Evolutionary conservation across 2,113 vertebrate genomes (phyloP).

Genomic region (Centropristis striata): DNA sequence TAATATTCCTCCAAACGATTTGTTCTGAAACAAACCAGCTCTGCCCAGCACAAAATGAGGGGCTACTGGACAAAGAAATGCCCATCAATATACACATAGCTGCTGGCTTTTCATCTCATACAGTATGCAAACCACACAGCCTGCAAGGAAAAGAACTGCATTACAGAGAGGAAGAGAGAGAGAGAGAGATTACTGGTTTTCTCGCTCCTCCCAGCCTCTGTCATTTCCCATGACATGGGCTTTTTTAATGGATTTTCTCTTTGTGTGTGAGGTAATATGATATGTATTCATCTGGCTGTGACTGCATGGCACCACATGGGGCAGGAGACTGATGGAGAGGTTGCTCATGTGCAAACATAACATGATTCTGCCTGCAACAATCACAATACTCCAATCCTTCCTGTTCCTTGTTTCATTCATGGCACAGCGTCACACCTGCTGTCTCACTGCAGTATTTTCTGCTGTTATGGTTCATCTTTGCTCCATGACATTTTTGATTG

Average conservation of each 20-base stretch:
- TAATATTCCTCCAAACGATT: slow-evolving; percentile 41
- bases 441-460: not conserved
- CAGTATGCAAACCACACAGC: slow-evolving; percentile 3
- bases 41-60: slow-evolving; percentile 7
- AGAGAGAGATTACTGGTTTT: slow-evolving; percentile 19
- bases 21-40: slow-evolving; percentile 28
- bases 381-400: slow-evolving; percentile 18
- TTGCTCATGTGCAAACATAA: slow-evolving; percentile 58
- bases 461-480: not conserved
- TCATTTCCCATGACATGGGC: slow-evolving; percentile 60
- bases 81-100: slow-evolving; percentile 11
- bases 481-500: not conserved
- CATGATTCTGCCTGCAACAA: slow-evolving; percentile 33
- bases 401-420: slow-evolving; percentile 19
- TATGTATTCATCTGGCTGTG: slow-evolving; percentile 54
- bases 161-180: not conserved
- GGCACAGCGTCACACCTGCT: not conserved
- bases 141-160: slow-evolving; percentile 11
- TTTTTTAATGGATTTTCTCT: slow-evolving; percentile 70
- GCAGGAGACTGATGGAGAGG: slow-evolving; percentile 21
- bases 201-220: slow-evolving; percentile 20
- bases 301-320: slow-evolving; percentile 30
- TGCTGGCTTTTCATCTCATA: slow-evolving; percentile 30
- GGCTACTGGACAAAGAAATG: slow-evolving; percentile 3
- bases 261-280: slow-evolving; percentile 55